phyloP scores from a whole-genome alignment of 2,888 invertebrate species.

The Salticus scenicus region DNA sequence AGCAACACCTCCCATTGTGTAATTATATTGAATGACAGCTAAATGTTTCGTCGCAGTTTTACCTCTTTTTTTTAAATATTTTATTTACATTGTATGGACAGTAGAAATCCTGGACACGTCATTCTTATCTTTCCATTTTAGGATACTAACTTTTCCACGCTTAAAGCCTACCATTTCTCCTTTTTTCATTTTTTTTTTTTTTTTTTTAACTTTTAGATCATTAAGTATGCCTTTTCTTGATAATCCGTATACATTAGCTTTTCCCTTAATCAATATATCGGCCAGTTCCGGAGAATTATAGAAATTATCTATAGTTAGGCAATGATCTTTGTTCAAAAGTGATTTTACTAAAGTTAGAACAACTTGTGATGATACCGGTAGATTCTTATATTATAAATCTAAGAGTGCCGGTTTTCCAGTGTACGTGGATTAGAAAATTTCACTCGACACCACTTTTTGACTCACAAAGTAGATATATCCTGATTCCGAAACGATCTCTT shows the following conservation, averaged over 20 bases:
- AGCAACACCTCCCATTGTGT: too few relatives aligned
- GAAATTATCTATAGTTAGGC: background rate
- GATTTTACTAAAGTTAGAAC: background rate
- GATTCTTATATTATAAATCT: background rate
- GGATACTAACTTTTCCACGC: constrained; percentile 18
- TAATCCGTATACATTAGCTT: background rate
- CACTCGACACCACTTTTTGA: constrained; percentile 22
- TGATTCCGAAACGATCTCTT: background rate
- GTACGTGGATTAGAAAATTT: background rate
- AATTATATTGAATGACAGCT: too few relatives aligned
- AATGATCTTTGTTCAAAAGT: background rate
- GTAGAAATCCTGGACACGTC: constrained; percentile 14
- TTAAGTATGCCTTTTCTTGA: background rate
- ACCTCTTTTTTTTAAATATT: too few relatives aligned
- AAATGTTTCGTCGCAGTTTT: too few relatives aligned
- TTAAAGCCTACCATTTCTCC: constrained; percentile 34
- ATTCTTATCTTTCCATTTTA: constrained; percentile 34
- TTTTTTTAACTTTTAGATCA: too few relatives aligned
- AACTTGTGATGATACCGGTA: background rate
- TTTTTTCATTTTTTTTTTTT: constrained; percentile 46
- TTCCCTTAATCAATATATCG: background rate
- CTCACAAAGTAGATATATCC: constrained; percentile 39
- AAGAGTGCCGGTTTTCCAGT: background rate
- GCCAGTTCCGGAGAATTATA: constrained; percentile 3
- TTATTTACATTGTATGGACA: background rate